Base-by-base conservation (phyloP, 2,888 invertebrate genomes). In the Platycheirus rosarum region DNA sequence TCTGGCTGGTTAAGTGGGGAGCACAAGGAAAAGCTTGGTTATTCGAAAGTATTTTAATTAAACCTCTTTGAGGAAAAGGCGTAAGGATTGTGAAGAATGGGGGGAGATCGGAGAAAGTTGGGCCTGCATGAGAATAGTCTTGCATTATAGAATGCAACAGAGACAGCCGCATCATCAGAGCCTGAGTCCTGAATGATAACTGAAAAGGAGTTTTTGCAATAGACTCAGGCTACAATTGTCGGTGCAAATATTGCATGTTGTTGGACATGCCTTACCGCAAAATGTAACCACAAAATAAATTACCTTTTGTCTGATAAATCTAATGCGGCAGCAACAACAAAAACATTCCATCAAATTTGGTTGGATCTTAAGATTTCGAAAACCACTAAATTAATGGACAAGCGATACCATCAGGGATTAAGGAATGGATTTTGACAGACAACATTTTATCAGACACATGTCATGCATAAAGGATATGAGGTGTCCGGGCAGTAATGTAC, bases 281-380 rank as follows among this genome's bases (percentile, higher is more conserved):
- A 20, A 5, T 62, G 23, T 20, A 65, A 42, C 80, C 80, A 46
- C 80, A 71, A 70, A 76, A 80, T 71, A 80, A 70, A 76, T 80
- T 71, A 71, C 60, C 70, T 53, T 53, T 74, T 55, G 26, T 48
- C 32, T 46, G 63, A 48, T 60, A 29, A 44, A 6, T 44, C 60
- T 18, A n/a, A n/a, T n/a, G n/a, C n/a, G 23, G 14, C 16, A 29
- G 29, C 16, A 23, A n/a, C 20, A 46, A 11, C 18, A 46, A 51
- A 53, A 9, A 35, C 35, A 35, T 53, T 35, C 35, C 53, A 53
- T 53, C 53, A 13, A n/a, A 53, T 35, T 53, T 53, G 35, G 35
- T 53, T 53, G 5, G 53, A 35, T 53, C 53, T 53, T 53, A 35
- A 53, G 35, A 51, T 32, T 18, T 32, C 8, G 2, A 37, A 53